Evolutionary conservation across 2,797 vertebrate species (phyloP).

Genomic region (Morelia viridis): DNA sequence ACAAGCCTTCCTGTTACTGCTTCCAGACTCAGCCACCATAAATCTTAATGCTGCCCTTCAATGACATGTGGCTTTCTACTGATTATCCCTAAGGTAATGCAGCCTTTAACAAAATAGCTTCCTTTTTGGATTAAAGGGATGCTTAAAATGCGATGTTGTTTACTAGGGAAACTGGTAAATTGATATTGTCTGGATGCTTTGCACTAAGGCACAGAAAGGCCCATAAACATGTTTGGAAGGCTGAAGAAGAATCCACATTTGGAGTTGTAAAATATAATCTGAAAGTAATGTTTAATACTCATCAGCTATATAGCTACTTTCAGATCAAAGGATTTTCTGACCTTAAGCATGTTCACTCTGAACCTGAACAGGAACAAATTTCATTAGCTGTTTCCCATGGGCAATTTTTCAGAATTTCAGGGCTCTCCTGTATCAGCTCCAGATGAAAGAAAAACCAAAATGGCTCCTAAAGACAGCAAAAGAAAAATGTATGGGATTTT

Average conservation of each 20-base stretch:
- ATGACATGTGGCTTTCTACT: not conserved
- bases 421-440: not conserved
- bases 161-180: not conserved
- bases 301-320: not conserved
- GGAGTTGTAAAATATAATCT: not conserved
- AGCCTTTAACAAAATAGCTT: not conserved
- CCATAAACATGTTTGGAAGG: not conserved
- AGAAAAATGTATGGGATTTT: not conserved
- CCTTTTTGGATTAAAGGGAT: not conserved
- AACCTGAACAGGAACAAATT: not conserved
- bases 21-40: not conserved
- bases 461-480: not conserved
- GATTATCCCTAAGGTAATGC: not conserved
- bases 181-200: not conserved
- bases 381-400: not conserved
- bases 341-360: not conserved
- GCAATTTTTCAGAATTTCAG: not conserved
- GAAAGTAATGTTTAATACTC: not conserved
- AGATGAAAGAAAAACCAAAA: not conserved
- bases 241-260: not conserved
- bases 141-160: not conserved
- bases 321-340: slow-evolving; percentile 1
- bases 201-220: not conserved
- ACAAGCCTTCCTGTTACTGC: not conserved
- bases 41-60: not conserved